Evolutionary conservation across 2,113 vertebrate species (phyloP), one percentile per base, ranked within the genome.

Genomic region (Rutilus rutilus): DNA sequence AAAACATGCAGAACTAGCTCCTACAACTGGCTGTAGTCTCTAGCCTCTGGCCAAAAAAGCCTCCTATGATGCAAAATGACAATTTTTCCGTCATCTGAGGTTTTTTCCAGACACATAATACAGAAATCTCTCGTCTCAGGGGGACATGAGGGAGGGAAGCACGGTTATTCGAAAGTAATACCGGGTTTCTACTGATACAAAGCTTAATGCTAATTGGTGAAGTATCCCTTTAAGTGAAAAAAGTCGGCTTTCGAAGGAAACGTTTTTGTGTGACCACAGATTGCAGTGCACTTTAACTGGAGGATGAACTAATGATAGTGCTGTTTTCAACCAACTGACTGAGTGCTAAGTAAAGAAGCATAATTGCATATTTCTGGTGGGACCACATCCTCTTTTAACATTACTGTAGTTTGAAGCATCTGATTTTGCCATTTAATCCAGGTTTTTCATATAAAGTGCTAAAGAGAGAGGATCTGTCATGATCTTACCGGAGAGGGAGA

Each of bases 401-500:
- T 69, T 54, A 50, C 69, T 77, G 71, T 25, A 64, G 25, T 84
- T 74, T 82, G 42, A 82, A 82, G 36, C 36, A 59, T 30, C 54
- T 54, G 45, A 39, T 71, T 33, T 47, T 60, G n/a, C 36, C 47
- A 62, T 27, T 23, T 75, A 36, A 67, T 25, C 25, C n/a, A 62
- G 71, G 69, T 81, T 54, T 77, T 1, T 42, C 1, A 0, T 11
- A 45, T 25, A 74, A 74, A 74, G 11, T 11, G 11, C 42, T 76
- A 25, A 2, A 52, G 25, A 76, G 25, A 25, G 47, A 30, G 45
- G 10, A 45, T 30, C 27, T 0, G 3, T 42, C 33, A 15, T 23
- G 59, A 62, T 25, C 74, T 94, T 94, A 98, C 97, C 88, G 97
- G 97, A 0, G 97, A 98, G 85, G 95, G 95, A 0, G 97, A 97